These are phyloP conservation scores for Osmerus eperlanus DNA, from an alignment of 2,113 vertebrate species.

Conservation along the genomic window DNA sequence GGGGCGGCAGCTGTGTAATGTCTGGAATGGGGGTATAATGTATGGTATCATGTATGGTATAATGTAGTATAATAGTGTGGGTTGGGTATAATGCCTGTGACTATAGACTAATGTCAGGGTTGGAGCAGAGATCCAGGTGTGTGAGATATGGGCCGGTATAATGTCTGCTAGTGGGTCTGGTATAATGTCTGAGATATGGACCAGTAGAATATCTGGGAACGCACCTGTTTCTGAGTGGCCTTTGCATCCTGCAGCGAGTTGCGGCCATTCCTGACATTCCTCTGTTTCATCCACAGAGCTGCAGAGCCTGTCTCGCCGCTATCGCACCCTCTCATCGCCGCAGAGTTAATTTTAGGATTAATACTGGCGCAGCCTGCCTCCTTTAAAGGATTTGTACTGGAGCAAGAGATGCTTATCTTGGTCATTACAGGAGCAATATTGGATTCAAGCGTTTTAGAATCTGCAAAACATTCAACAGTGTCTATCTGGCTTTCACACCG, in stretches of 20 bases:
- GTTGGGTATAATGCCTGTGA: too few species aligned
- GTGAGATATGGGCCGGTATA: conserved; percentile 25
- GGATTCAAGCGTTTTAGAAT: conserved; percentile 75
- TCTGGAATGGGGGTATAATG: too few species aligned
- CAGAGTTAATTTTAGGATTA: conserved; percentile 79
- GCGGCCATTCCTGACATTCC: conserved; percentile 56
- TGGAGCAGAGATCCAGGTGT: conserved; percentile 18
- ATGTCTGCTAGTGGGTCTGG: conserved; percentile 34
- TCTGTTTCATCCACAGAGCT: conserved; percentile 59
- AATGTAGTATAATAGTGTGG: too few species aligned
- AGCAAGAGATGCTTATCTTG: conserved; percentile 77
- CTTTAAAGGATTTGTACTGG: conserved; percentile 79
- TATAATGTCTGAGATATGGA: conserved; percentile 31
- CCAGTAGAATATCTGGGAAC: conserved; percentile 46
- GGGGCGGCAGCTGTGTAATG: too few species aligned
- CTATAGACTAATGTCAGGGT: conserved; percentile 39
- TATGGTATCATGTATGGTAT: too few species aligned
- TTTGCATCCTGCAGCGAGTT: conserved; percentile 59
- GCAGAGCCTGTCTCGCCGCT: conserved; percentile 60
- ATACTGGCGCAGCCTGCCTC: conserved; percentile 67
- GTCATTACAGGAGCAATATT: conserved; percentile 79
- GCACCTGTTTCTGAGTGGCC: conserved; percentile 65
- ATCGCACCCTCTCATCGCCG: conserved; percentile 71
- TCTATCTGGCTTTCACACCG: conserved; percentile 72
- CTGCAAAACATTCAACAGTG: conserved; percentile 70